Evolutionary conservation across 2,888 invertebrate genomes (phyloP).

Genomic region (Danaus chrysippus): DNA sequence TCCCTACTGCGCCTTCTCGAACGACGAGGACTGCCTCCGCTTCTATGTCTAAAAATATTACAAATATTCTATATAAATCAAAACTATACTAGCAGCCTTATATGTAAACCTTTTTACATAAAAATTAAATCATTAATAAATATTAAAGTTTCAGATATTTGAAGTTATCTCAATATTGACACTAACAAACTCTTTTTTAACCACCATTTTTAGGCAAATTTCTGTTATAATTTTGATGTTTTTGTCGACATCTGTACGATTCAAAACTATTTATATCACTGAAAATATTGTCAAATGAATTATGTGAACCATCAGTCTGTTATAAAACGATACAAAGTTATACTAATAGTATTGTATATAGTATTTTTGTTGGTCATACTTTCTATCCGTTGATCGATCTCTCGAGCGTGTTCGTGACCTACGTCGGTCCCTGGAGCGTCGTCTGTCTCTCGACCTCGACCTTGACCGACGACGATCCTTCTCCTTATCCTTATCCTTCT

Average conservation of each 20-base stretch:
- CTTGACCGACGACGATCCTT: conserved; percentile 79
- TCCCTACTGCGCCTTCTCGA: conserved; percentile 59
- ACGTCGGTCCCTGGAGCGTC: conserved; percentile 48
- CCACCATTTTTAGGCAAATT: no score
- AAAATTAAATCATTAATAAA: no score
- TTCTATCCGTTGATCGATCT: conserved; percentile 66
- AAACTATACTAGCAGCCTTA: no score
- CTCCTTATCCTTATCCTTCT: conserved; percentile 79
- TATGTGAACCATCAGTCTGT: no score
- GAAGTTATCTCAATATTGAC: no score
- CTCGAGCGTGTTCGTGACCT: conserved; percentile 60
- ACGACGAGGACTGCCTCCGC: conserved; percentile 67
- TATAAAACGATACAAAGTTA: neutral
- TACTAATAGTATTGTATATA: neutral
- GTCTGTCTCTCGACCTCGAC: conserved; percentile 73
- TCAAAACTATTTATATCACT: no score
- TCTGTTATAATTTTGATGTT: no score
- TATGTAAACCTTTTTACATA: no score
- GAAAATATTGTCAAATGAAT: no score
- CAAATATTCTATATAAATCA: no score
- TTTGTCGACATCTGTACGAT: neutral
- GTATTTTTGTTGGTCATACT: conserved; percentile 46
- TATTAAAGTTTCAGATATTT: no score
- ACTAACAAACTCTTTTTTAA: no score
- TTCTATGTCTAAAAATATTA: conserved; percentile 54